Percentiles rank a stretch among this genome's conserved stretches.
Conservation (phyloP, 2,797 vertebrate species). For the Lutjanus argentimaculatus region DNA sequence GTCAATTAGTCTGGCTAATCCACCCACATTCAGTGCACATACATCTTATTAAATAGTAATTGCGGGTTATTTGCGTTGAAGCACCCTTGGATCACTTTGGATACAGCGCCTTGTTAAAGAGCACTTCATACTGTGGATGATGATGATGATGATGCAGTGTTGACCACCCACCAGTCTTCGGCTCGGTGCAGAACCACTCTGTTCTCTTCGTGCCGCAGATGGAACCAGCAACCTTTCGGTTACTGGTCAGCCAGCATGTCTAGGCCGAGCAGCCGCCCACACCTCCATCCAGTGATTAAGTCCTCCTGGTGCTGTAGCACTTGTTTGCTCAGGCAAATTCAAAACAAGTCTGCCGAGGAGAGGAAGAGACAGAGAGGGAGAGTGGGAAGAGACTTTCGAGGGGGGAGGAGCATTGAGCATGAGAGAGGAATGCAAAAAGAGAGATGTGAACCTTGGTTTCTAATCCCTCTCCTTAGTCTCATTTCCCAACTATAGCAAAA, state of each 20-base stretch:
- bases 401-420: conserved; percentile 18
- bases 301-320: conserved; percentile 37
- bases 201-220: conserved; percentile 32
- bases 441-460: conserved; percentile 50
- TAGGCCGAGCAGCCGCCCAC: conserved; percentile 40
- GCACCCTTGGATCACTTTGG: conserved; percentile 23
- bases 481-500: conserved; percentile 53
- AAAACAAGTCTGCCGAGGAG: conserved; percentile 32
- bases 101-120: conserved; percentile 36
- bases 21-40: conserved; percentile 21
- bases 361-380: conserved; percentile 11
- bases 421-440: conserved; percentile 35
- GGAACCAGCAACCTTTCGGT: conserved; percentile 46
- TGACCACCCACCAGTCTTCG: conserved; percentile 45
- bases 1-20: neutral
- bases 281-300: conserved; percentile 36
- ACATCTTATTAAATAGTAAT: conserved; percentile 25
- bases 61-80: conserved; percentile 20
- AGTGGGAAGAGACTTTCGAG: conserved; percentile 32
- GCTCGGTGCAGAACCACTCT: conserved; percentile 17
- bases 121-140: conserved; percentile 31
- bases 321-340: conserved; percentile 42
- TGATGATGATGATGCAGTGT: conserved; percentile 9
- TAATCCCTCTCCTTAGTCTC: conserved; percentile 47
- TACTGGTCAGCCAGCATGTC: conserved; percentile 42